Conservation (phyloP, 2,113 vertebrate species). For the Perognathus longimembris region DNA sequence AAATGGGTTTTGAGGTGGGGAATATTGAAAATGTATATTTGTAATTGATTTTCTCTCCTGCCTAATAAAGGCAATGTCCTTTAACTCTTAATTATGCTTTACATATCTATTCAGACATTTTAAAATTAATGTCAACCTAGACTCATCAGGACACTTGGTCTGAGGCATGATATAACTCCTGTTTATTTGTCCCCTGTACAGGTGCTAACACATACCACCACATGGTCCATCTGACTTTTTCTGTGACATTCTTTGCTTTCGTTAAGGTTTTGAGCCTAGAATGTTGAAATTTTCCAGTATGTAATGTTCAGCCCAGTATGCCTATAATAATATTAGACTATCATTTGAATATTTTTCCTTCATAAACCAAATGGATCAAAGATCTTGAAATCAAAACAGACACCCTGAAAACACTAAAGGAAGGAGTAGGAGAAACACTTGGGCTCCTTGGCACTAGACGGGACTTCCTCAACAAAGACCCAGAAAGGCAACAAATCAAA, state of each 20-base stretch:
- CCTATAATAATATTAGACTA: not conserved
- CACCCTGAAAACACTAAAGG: too few species aligned
- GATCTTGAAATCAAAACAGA: too few species aligned
- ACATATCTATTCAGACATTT: not conserved
- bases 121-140: not conserved
- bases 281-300: not conserved
- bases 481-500: too few species aligned
- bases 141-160: not conserved
- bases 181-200: too few species aligned
- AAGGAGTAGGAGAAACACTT: too few species aligned
- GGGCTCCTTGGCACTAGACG: too few species aligned
- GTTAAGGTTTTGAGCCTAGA: not conserved
- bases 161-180: not conserved
- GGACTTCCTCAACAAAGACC: too few species aligned
- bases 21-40: slow-evolving; percentile 32
- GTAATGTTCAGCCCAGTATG: not conserved
- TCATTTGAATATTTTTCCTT: not conserved
- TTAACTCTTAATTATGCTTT: slow-evolving; percentile 56
- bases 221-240: not conserved
- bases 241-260: not conserved
- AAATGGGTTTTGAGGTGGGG: not conserved
- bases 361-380: too few species aligned
- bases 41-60: slow-evolving; percentile 31
- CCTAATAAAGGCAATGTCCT: slow-evolving; percentile 28
- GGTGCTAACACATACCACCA: not conserved